phyloP scores from a whole-genome alignment of 2,888 invertebrate genomes.

The Morpho deidamia region DNA sequence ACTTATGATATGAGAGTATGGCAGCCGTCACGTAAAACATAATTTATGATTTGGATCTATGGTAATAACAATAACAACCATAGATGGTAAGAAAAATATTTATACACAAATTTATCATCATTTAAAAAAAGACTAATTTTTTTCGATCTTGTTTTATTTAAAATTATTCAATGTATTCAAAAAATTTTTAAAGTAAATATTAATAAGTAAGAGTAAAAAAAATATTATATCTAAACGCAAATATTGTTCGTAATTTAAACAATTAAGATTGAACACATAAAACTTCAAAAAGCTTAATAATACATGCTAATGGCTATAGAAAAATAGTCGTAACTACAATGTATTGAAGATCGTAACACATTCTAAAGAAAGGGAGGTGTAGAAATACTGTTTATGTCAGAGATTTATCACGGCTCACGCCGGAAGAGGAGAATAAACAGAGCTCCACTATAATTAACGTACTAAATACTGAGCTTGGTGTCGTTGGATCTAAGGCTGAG shows the following conservation, averaged over 20 bases:
- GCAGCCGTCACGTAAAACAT: slow-evolving; percentile 1
- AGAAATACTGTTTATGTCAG: slow-evolving; percentile 42
- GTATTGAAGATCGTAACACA: slow-evolving; percentile 11
- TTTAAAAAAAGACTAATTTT: too few species aligned
- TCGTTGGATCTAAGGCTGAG: slow-evolving; percentile 4
- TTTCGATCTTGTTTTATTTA: too few species aligned
- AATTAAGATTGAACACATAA: too few species aligned
- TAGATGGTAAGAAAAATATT: too few species aligned
- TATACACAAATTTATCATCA: too few species aligned
- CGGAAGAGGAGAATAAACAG: slow-evolving; percentile 58
- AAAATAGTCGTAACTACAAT: slow-evolving; percentile 12
- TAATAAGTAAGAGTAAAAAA: too few species aligned
- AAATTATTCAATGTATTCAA: too few species aligned
- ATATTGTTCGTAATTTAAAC: too few species aligned
- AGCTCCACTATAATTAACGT: slow-evolving; percentile 48
- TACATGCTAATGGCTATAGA: slow-evolving; percentile 1
- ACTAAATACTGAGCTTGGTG: slow-evolving; percentile 10
- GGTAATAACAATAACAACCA: too few species aligned
- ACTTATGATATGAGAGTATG: slow-evolving; percentile 1
- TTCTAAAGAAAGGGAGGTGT: slow-evolving; percentile 14
- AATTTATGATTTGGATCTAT: too few species aligned
- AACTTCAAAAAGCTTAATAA: slow-evolving; percentile 12
- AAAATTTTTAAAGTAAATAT: too few species aligned
- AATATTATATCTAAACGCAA: too few species aligned
- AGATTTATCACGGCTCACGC: slow-evolving; percentile 49